Evolutionary conservation across 1,140 invertebrate species (phyloP), one percentile per base, ranked within the genome.

Genomic region (Drosophila funebris): DNA sequence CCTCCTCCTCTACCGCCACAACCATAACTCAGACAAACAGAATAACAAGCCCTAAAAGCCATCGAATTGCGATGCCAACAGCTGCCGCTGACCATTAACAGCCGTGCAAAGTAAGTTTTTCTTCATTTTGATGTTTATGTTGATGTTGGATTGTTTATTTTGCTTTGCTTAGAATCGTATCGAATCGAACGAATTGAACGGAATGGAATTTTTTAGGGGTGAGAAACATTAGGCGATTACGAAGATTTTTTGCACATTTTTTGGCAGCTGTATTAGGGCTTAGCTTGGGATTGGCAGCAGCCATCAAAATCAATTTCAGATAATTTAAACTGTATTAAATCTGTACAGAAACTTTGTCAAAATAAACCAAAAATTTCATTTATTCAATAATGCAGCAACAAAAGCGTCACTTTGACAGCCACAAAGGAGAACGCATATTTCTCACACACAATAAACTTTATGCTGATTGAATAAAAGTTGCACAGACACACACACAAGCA

Each of bases 381-480:
- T 75, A 61, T 73, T 71, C 61, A 78, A 83, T 82, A 82, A 82
- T 71, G 79, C 75, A 75, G 46, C 61, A 62, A 72, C 70, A 83
- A 78, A 73, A 43, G 54, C 64, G 31, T 31, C 58, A 50, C 79
- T 66, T 74, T 74, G 60, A 61, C 75, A 58, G 44, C 70, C 75
- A 78, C 79, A 78, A 71, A 77, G 73, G 54, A 52, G 36, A 31
- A 46, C 52, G 73, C 63, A 76, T 71, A 61, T 73, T 60, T 13
- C 41, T 50, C 74, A 78, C 79, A 78, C 79, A 78, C 79, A 82
- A 82, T 82, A 82, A 82, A 83, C 71, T 83, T 83, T 83, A 79
- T 84, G 79, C 75, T 83, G 80, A 83, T 84, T 87, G 77, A 87
- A 84, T 84, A 84, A 84, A 83, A 82, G 79, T 82, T 75, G 50